A percentile compares a stretch with the other conserved stretches of the same genome.
Conservation (phyloP, 2,888 invertebrate genomes). For the Drosophila kanekoi region DNA sequence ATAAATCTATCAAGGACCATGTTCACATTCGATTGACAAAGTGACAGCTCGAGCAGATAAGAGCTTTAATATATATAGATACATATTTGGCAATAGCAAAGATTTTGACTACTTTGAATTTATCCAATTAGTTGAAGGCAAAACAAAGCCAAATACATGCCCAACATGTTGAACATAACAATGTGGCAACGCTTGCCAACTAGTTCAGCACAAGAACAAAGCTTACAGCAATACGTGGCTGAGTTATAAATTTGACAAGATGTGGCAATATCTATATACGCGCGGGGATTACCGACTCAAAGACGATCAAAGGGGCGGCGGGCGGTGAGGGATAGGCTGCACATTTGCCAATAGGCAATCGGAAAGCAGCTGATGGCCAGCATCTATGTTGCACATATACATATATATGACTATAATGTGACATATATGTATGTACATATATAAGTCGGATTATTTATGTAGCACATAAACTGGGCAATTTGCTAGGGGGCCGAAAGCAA, state of each 20-base stretch:
- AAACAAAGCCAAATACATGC: no score
- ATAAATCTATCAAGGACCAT: no score
- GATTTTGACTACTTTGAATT: no score
- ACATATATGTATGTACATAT: constrained; percentile 1
- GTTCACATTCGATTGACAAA: no score
- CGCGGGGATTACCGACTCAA: constrained; percentile 33
- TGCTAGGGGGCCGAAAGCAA: constrained; percentile 13
- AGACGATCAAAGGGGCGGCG: constrained; percentile 9
- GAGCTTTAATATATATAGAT: no score
- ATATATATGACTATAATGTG: background rate
- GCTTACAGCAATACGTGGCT: background rate
- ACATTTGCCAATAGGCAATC: constrained; percentile 52
- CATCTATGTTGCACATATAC: constrained; percentile 8
- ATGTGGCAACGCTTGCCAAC: background rate
- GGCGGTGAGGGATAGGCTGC: background rate
- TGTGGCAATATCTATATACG: constrained; percentile 7
- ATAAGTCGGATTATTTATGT: constrained; percentile 26
- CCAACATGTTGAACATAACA: background rate
- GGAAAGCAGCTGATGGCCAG: constrained; percentile 36
- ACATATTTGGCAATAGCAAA: no score
- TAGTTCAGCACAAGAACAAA: background rate
- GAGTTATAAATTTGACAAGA: constrained; percentile 29
- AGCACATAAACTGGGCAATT: constrained; percentile 20
- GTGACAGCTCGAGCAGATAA: no score
- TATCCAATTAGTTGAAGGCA: no score